Conservation (phyloP, 2,888 invertebrate species). For the Polydrusus cervinus region DNA sequence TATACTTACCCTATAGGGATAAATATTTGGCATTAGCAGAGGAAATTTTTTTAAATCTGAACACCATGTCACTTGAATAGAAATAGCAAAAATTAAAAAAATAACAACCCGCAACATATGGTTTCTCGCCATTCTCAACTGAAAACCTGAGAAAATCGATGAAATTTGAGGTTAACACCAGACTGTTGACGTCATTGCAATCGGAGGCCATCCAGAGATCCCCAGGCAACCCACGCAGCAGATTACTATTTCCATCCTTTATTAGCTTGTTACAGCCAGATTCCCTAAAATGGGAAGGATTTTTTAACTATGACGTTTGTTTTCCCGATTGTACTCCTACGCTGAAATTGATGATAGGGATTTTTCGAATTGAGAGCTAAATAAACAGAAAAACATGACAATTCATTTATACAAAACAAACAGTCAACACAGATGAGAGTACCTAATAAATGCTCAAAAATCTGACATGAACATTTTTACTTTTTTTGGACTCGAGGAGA, state of each 20-base stretch:
- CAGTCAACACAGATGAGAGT: background rate
- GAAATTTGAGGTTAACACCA: conserved; percentile 37
- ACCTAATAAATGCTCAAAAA: no score
- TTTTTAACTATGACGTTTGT: conserved; percentile 12
- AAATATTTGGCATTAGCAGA: conserved; percentile 88
- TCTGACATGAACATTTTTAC: no score
- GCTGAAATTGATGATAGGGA: background rate
- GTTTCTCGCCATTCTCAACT: conserved; percentile 62
- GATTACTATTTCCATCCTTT: background rate
- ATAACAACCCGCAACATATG: conserved; percentile 66
- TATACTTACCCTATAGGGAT: conserved; percentile 80
- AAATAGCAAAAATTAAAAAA: conserved; percentile 60
- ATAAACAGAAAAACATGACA: conserved; percentile 17
- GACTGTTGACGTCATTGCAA: conserved; percentile 39
- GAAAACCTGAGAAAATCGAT: conserved; percentile 47
- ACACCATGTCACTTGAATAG: conserved; percentile 62
- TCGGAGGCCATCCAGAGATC: background rate
- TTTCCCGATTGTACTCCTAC: conserved; percentile 3
- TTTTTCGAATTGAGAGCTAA: conserved; percentile 22
- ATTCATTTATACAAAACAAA: background rate
- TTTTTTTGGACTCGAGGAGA: no score
- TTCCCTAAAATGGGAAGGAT: background rate
- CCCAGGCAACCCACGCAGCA: conserved; percentile 30
- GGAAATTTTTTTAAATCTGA: conserved; percentile 75
- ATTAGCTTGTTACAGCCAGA: background rate